Evolutionary conservation across 2,113 vertebrate species (phyloP), one percentile per base, ranked within the genome.

Genomic region (Protobothrops mucrosquamatus): DNA sequence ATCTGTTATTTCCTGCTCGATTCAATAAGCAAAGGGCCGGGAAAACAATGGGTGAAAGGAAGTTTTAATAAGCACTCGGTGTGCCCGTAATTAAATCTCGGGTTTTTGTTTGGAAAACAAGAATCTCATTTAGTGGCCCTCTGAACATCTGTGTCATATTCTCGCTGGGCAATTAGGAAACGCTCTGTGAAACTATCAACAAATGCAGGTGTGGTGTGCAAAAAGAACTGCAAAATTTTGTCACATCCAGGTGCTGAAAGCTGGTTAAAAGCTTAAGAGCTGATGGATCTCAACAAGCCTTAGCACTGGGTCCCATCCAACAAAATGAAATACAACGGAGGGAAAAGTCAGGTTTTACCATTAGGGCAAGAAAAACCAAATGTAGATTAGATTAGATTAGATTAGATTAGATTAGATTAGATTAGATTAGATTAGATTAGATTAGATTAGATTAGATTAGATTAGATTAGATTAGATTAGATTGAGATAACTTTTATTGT

Each of bases 51-150:
- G 94, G 89, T 95, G 96, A 95, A 96, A 96, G 95, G 96, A 95
- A 94, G 95, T 97, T 98, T 98, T 98, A 98, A 98, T 98, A 98
- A 98, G 97, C 93, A 0, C 96, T 98, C 95, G 95, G 96, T 96
- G 96, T 97, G 95, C 94, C 96, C 96, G 94, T 98, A 98, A 98
- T 98, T 98, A 98, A 98, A 98, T 98, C 97, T 97, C 52, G 74
- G 96, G 96, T 95, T 51, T 98, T 96, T 98, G 97, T 98, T 98
- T 98, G 97, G 97, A 97, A 98, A 98, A 98, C 97, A 98, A 97
- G 95, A 97, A 97, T 98, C 97, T 98, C 97, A 97, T 98, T 98
- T 98, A 90, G 95, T 94, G 94, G n/a, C 94, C 97, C 94, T 95
- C 92, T 95, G 56, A 95, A 91, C 97, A 97, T 97, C 97, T 97